Conservation (phyloP, 2,113 vertebrate genomes). For the Terrapene triunguis region DNA sequence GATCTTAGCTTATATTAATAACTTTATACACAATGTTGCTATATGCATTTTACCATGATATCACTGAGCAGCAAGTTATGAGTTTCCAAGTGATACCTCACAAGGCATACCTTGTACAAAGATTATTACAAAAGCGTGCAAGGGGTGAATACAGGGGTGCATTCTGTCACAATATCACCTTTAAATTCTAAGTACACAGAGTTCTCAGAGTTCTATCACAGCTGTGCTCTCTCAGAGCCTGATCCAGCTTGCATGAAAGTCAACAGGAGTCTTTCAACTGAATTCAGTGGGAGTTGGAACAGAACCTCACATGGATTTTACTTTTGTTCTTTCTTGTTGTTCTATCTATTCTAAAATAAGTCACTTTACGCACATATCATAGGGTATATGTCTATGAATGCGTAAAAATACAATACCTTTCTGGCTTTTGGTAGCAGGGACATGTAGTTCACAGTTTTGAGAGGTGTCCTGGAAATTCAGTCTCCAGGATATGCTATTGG, state of each 20-base stretch:
- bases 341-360: not conserved
- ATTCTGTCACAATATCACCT: not conserved
- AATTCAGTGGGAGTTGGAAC: accelerated
- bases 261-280: not conserved
- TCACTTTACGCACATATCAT: not conserved
- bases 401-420: not conserved
- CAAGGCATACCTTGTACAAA: too few species aligned
- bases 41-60: too few species aligned
- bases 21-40: too few species aligned
- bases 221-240: not conserved
- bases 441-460: not conserved
- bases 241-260: not conserved
- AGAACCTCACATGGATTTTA: not conserved
- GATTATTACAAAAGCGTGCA: too few species aligned
- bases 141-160: too few species aligned
- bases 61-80: too few species aligned
- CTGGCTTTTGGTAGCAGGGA: accelerated
- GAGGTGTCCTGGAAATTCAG: not conserved
- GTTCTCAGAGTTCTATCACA: not conserved
- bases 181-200: not conserved
- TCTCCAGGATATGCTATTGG: not conserved
- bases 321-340: not conserved
- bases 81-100: too few species aligned
- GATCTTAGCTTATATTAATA: too few species aligned
- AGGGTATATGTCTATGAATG: not conserved